Evolutionary conservation across 2,797 vertebrate species (phyloP), one percentile per base, ranked within the genome.

Genomic region (Rhyacichthys aspro): DNA sequence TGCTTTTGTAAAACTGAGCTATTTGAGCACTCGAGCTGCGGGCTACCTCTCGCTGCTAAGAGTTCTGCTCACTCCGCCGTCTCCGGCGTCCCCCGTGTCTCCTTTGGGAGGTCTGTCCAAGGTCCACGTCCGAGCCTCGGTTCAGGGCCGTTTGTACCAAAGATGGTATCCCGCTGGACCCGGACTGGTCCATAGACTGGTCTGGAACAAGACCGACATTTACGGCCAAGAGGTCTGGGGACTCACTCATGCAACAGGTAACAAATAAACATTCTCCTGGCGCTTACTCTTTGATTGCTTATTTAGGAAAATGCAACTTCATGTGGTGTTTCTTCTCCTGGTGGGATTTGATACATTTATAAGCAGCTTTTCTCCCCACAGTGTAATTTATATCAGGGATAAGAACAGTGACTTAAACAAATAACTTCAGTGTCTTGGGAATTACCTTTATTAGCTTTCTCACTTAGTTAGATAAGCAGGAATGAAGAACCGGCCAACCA

Each of bases 161-260:
- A 96, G 96, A 42, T 98, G 95, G 96, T 98, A 98, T 86, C 96
- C 96, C 16, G 95, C 95, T 18, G 93, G 94, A 60, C 81, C 94
- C n/a, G 94, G 95, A 70, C 89, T 98, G 63, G 89, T 96, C 54
- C 96, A 97, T 75, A 92, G 94, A 0, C 94, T 98, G 81, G 91
- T 95, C 62, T 98, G 97, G 97, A 98, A 98, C 79, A 98, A 98
- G 88, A 98, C 97, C 0, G 96, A 98, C 72, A 93, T 98, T 65
- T 98, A 98, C 18, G 96, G 96, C 56, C 97, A 98, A 88, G 94
- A 96, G 68, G 96, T 98, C 68, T 96, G 93, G 79, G 96, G 96
- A 12, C 92, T 98, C 64, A 93, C 96, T 9, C 92, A 98, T 63
- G 95, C 96, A 37, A 92, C 94, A 55, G 96, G 97, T 98, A 93